phyloP scores from a whole-genome alignment of 2,797 vertebrate genomes.

The Calcarius lapponicus region DNA sequence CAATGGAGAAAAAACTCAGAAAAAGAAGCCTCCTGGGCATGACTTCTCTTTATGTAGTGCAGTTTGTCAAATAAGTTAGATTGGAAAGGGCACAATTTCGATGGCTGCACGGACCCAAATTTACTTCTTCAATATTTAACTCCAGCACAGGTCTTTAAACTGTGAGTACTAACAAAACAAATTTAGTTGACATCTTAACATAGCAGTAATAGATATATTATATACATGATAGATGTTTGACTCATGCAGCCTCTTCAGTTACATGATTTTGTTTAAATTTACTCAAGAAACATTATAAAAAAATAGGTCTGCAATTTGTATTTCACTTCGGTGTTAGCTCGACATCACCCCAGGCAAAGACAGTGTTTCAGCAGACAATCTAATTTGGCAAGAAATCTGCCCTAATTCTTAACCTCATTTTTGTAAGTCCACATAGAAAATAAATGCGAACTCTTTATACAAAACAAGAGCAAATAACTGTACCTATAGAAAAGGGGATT shows the following conservation, averaged over 20 bases:
- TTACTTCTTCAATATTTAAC: constrained; percentile 15
- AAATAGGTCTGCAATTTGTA: constrained; percentile 59
- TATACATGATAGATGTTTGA: neutral
- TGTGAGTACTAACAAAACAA: constrained; percentile 37
- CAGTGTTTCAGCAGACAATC: constrained; percentile 46
- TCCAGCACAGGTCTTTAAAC: constrained; percentile 30
- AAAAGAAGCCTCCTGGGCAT: neutral
- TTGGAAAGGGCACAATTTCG: neutral
- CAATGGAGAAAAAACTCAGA: constrained; percentile 18
- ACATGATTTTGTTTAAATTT: neutral
- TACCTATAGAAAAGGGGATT: constrained; percentile 75
- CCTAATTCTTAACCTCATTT: constrained; percentile 47
- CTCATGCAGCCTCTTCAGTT: constrained; percentile 37
- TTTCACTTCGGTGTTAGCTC: constrained; percentile 26
- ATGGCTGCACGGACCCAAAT: neutral
- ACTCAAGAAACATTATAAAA: constrained; percentile 64
- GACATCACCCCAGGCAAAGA: constrained; percentile 42
- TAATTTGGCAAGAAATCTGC: constrained; percentile 52
- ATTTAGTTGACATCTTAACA: neutral
- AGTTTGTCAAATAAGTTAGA: constrained; percentile 42
- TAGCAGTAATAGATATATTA: neutral
- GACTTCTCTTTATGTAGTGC: neutral
- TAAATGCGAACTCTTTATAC: constrained; percentile 59
- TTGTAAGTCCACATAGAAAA: constrained; percentile 62
- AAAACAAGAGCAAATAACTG: constrained; percentile 71